phyloP scores from a whole-genome alignment of 64 coral and sea anemone species.

The Pocillopora verrucosa region DNA sequence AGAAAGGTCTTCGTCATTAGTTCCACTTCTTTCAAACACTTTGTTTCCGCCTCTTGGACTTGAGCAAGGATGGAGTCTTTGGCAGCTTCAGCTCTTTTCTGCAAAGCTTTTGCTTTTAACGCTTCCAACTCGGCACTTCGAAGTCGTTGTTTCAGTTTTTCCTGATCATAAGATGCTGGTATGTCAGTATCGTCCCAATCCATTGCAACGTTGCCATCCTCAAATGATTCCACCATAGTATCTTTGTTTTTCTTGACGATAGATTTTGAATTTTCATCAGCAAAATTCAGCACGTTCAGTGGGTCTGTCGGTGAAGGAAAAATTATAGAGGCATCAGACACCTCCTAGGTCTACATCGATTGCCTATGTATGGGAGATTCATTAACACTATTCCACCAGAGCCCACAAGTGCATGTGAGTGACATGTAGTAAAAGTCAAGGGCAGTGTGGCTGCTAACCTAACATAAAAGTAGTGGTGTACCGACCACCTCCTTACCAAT shows the following conservation, averaged over 20 bases:
- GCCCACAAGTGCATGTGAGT: too few relatives aligned
- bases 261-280: constrained; percentile 7
- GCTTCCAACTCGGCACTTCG: constrained; percentile 67
- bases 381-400: too few relatives aligned
- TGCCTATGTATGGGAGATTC: too few relatives aligned
- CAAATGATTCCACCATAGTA: not conserved
- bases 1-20: constrained; percentile 85
- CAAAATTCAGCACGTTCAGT: not conserved
- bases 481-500: too few relatives aligned
- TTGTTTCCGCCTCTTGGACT: constrained; percentile 80
- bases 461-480: not conserved
- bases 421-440: not conserved
- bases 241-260: not conserved
- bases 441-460: not conserved
- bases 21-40: constrained; percentile 87
- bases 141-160: constrained; percentile 37
- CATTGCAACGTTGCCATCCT: not conserved
- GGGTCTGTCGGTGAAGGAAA: not conserved
- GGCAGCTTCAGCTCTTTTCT: constrained; percentile 74
- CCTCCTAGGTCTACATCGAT: not conserved
- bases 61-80: constrained; percentile 67
- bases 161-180: not conserved
- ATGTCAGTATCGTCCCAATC: constrained; percentile 15
- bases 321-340: not conserved
- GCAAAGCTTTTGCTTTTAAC: constrained; percentile 78